A percentile compares a stretch with the other conserved stretches of the same genome.
Evolutionary conservation across 2,797 vertebrate species (phyloP).

Genomic region (Phoeniculus purpureus): DNA sequence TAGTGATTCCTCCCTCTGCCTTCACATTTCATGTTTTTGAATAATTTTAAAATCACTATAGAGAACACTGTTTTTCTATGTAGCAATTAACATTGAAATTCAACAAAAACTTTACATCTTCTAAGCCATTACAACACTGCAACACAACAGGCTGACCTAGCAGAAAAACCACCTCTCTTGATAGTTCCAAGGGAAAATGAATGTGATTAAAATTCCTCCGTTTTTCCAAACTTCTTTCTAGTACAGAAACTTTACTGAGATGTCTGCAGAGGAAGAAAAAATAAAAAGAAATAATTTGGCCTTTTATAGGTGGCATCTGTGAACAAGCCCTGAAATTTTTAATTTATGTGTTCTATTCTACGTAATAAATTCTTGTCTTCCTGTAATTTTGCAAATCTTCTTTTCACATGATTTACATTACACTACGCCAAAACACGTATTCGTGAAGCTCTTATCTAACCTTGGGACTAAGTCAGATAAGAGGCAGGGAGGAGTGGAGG

Average conservation of each 20-base stretch:
- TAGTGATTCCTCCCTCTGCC: neutral
- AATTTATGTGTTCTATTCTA: neutral
- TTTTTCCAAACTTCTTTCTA: neutral
- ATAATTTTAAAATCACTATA: neutral
- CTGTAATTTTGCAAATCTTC: neutral
- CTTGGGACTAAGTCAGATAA: neutral
- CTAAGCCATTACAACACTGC: neutral
- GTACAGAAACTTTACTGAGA: neutral
- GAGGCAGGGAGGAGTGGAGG: accelerated
- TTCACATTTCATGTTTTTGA: neutral
- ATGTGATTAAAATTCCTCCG: neutral
- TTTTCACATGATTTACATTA: neutral
- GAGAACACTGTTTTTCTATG: neutral
- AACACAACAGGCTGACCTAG: neutral
- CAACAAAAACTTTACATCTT: neutral
- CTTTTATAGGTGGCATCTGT: neutral
- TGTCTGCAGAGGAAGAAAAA: neutral
- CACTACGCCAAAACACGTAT: accelerated
- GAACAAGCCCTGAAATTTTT: neutral
- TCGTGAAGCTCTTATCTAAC: neutral
- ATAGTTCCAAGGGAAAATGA: accelerated
- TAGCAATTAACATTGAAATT: neutral
- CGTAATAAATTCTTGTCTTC: neutral
- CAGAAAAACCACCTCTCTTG: neutral
- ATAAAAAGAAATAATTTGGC: accelerated